Evolutionary conservation across 1,140 invertebrate genomes (phyloP), one percentile per base, ranked within the genome.

Genomic region (Lepidurus apus): DNA sequence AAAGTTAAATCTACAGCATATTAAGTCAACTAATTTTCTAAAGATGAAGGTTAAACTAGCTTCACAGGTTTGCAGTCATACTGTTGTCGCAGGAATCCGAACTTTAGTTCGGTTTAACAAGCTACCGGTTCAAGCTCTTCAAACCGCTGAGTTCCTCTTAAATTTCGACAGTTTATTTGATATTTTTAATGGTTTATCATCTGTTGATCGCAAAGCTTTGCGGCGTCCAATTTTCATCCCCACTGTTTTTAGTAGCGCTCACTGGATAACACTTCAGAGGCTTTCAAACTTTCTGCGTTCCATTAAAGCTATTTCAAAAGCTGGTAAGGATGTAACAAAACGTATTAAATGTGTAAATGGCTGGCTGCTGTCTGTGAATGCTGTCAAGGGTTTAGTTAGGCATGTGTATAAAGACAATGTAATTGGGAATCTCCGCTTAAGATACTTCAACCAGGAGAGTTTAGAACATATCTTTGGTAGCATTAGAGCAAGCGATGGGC

Each of bases 11-110:
- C 13, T 42, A 10, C 21, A 34, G 17, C 80, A 81, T 74, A 78
- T 81, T 34, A 47, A 77, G 3, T 6, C 80, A 13, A 65, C 79
- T 11, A 45, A 53, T 10, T 75, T 74, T 47, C 8, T 44, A 9
- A 79, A 76, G 44, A 73, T 80, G 65, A 80, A 74, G 74, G 79
- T 80, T 7, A 74, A 74, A 43, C 73, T 80, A 47, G 80, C 80
- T 8, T 77, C 80, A 2, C 78, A 80, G 74, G 17, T 80, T 24
- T 65, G 79, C 17, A 79, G 78, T 42, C 74, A 77, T 34, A 76
- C 78, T 13, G 78, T 80, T 73, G 42, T 7, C 65, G 44, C 47
- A 42, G 80, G 79, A 24, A 81, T 81, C 42, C 74, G 21, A n/a
- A 74, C 76, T 24, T 42, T 78, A 26, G 4, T 45, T 24, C 42